Evolutionary conservation across 1,140 invertebrate genomes (phyloP).

Genomic region (Notospermus geniculatus): DNA sequence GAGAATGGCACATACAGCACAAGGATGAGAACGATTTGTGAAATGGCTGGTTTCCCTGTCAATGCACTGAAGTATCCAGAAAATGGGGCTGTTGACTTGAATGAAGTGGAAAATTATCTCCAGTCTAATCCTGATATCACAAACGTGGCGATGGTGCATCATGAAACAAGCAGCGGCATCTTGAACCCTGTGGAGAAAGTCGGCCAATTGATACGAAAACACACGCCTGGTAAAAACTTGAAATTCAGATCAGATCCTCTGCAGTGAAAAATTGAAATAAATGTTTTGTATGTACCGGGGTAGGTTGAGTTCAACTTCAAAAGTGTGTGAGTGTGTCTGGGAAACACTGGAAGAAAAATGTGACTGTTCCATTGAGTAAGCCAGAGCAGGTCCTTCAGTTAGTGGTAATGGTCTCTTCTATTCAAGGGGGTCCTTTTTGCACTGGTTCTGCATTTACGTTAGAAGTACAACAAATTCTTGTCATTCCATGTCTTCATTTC

Average conservation of each 20-base stretch:
- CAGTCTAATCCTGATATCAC: slow-evolving; percentile 36
- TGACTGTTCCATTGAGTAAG: too few species aligned
- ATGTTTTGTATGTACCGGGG: too few species aligned
- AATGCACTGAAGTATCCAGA: slow-evolving; percentile 53
- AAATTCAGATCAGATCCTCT: too few species aligned
- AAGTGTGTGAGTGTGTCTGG: too few species aligned
- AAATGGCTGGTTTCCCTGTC: slow-evolving; percentile 41
- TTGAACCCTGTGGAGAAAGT: slow-evolving; percentile 58
- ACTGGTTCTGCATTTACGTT: not conserved
- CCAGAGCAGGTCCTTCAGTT: too few species aligned
- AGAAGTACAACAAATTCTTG: slow-evolving; percentile 8
- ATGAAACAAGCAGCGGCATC: slow-evolving; percentile 59
- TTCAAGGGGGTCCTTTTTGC: not conserved
- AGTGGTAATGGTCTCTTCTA: slow-evolving; percentile 3
- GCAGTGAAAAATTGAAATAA: too few species aligned
- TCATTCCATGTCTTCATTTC: slow-evolving; percentile 10
- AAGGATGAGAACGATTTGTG: slow-evolving; percentile 57
- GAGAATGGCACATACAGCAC: slow-evolving; percentile 60
- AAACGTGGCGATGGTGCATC: slow-evolving; percentile 57
- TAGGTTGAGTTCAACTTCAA: too few species aligned
- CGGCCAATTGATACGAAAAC: slow-evolving; percentile 48
- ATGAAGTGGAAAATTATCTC: slow-evolving; percentile 37
- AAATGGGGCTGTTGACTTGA: slow-evolving; percentile 41
- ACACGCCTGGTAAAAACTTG: slow-evolving; percentile 38
- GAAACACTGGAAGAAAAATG: too few species aligned